phyloP scores from a whole-genome alignment of 2,888 invertebrate species.

The Halictus ligatus region DNA sequence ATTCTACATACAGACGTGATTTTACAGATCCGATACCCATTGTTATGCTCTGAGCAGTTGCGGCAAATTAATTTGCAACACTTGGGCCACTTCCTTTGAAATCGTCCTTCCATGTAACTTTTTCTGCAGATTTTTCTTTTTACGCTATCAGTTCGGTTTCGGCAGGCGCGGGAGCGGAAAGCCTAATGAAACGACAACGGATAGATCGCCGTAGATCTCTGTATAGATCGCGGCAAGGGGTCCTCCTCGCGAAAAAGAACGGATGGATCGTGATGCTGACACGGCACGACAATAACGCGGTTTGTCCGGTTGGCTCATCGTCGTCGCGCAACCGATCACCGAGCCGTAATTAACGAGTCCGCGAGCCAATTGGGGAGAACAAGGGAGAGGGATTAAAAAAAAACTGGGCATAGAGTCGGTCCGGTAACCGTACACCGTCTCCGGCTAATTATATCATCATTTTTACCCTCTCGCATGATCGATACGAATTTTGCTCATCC shows the following conservation, averaged over 20 bases:
- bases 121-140: background rate
- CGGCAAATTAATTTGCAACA: background rate
- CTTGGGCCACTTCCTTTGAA: no score
- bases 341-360: conserved; percentile 49
- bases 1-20: no score
- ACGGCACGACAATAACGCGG: conserved; percentile 4
- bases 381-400: background rate
- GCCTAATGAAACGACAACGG: background rate
- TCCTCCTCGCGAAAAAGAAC: background rate
- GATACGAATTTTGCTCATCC: conserved; percentile 54
- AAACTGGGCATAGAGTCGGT: conserved; percentile 10
- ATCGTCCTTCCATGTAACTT: background rate
- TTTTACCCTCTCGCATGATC: conserved; percentile 47
- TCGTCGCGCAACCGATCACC: conserved; percentile 22
- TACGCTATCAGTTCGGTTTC: background rate
- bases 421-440: conserved; percentile 36
- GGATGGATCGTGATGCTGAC: conserved; percentile 11
- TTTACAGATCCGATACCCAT: background rate
- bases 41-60: background rate
- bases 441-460: conserved; percentile 54
- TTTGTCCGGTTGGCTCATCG: conserved; percentile 9
- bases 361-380: conserved; percentile 31
- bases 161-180: background rate
- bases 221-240: background rate
- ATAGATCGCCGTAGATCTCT: background rate